phyloP scores from a whole-genome alignment of 1,140 invertebrate species.

The Oreohelix idahoensis region DNA sequence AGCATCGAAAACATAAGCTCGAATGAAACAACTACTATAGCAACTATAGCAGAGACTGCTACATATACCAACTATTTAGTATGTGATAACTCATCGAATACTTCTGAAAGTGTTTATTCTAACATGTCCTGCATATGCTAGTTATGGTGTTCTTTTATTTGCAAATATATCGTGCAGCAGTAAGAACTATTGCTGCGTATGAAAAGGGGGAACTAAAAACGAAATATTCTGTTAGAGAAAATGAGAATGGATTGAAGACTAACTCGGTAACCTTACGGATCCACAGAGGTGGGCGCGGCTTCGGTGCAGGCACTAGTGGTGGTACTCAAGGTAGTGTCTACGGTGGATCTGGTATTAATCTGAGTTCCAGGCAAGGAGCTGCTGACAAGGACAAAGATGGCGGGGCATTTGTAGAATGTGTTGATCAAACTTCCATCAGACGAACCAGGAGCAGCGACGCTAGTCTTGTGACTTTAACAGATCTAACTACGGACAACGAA shows the following conservation, averaged over 20 bases:
- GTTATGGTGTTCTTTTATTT: conserved; percentile 98
- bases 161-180: conserved; percentile 91
- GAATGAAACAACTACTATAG: not conserved
- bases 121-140: conserved; percentile 79
- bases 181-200: conserved; percentile 89
- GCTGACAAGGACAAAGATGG: not conserved
- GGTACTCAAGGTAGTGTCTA: not conserved
- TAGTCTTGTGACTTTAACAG: not conserved
- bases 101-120: not conserved
- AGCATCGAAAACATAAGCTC: not conserved
- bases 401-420: not conserved
- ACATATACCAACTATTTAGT: not conserved
- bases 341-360: not conserved
- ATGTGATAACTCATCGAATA: not conserved
- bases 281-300: conserved; percentile 80
- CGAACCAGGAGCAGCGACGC: conserved; percentile 12
- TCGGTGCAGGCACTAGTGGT: not conserved
- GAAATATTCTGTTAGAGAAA: conserved; percentile 75
- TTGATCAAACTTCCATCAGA: not conserved
- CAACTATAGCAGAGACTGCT: not conserved
- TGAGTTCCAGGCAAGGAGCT: not conserved
- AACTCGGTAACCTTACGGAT: conserved; percentile 90
- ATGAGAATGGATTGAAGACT: conserved; percentile 60
- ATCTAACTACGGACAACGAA: not conserved
- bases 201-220: conserved; percentile 89